Base-by-base conservation (phyloP, 2,888 invertebrate species). In the Sclerodermus sp. region DNA sequence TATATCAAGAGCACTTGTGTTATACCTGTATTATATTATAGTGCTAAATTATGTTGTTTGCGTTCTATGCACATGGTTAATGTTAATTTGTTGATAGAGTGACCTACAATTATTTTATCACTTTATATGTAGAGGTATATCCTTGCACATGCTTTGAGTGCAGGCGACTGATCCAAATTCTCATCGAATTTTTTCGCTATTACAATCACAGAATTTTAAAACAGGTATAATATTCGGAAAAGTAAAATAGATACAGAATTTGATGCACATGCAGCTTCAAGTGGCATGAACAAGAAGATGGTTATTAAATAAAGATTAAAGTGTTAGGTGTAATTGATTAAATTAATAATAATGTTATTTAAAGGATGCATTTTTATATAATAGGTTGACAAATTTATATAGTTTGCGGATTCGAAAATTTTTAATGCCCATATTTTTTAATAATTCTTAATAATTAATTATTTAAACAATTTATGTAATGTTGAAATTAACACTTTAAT, bases 341-440 rank as follows among this genome's bases (percentile, higher is more conserved):
- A 67, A 68, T 60, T 63, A 68, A 66, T 60, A 30, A 60, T 67
- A 64, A 70, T 56, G 58, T 64, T 65, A 66, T 63, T 63, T 58
- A 62, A 65, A 55, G 54, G 61, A 54, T 58, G 63, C 67, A 67
- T 71, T 71, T 70, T 69, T 71, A 67, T 67, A 68, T 65, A 50
- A 60, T 66, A 67, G 62, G 60, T 67, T 68, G 62, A 64, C 57
- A 67, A 68, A 64, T 64, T 64, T 58, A 62, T 58, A 61, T 68
- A 64, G 62, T 63, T 58, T 48, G 57, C 62, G 65, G 62, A 56
- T 62, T 68, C 67, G 70, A 70, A 68, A 66, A 70, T 68, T 68
- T 70, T 68, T 62, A 32, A 60, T 23, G 8, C 23, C 23, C 51
- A 29, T 37, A 9, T 37, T 37, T 37, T 37, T 37, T 37, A 8